Base-by-base conservation (phyloP, 2,113 vertebrate species). In the Antechinus flavipes region DNA sequence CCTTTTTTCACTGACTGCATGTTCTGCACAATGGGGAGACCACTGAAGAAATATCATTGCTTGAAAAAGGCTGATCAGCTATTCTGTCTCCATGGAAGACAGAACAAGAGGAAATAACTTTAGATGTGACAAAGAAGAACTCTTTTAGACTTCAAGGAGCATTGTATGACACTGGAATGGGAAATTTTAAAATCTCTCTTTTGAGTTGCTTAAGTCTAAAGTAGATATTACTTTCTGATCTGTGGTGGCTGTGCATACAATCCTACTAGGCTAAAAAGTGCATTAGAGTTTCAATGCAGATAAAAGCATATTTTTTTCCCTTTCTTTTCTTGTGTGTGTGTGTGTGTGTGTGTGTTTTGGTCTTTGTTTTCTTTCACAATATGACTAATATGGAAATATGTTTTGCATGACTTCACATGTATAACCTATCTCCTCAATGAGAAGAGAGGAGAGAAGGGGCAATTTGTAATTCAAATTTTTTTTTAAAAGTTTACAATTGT, bases 81-180 rank as follows among this genome's bases (percentile, higher is more conserved):
- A 54, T n/a, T 94, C 42, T 46, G n/a, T 35, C 25, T 61, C 27
- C 49, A 12, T 19, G 61, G 30, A 76, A 76, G 91, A 95, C 1
- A 91, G 89, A 95, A 90, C 2, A 58, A 94, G 55, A 12, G 93
- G 91, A 68, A 25, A 42, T 54, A n/a, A 90, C 52, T 54, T 93
- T 61, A 90, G 91, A 50, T 91, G 30, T 49, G 46, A 54, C 26
- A 30, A 54, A 14, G 56, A 94, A 53, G 58, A 61, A 46, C 68
- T 10, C 30, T 55, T 58, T 93, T 90, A 55, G 91, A 93, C 25
- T 93, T 91, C 76, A 90, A 52, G 54, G 92, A 84, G 52, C 58
- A 90, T 30, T 93, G 42, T 12, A 8, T 92, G 92, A 95, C 46
- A 24, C 47, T 91, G n/a, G 7, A 27, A 0, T 91, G 42, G 47